Base-by-base conservation (phyloP, 2,113 vertebrate species). In the Malurus cyaneus region DNA sequence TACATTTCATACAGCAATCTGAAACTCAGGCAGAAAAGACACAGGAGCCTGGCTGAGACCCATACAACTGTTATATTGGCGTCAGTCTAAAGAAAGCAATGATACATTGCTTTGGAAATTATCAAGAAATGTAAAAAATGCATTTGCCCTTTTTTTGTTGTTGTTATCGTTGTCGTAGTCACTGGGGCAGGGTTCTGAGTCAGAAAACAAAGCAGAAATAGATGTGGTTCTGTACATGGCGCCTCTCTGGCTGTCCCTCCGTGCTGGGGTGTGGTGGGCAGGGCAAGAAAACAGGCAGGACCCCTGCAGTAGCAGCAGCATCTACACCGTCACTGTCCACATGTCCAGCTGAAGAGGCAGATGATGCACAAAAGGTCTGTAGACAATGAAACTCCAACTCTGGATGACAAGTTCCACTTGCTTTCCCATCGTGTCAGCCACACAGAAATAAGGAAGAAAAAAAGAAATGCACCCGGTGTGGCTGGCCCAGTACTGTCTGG, bases 81-180 rank as follows among this genome's bases (percentile, higher is more conserved):
- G 69, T 96, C 94, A 97, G 96, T 93, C 90, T 97, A 96, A 96
- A 97, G 72, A 97, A 94, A 97, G 95, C 93, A 97, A 97, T 84
- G 86, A 90, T 95, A 97, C 87, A 94, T 97, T 96, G 94, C 89
- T 97, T 97, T 96, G 91, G 92, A 97, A 96, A 97, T 97, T 95
- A 97, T 95, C 96, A 97, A 97, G 92, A 97, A 95, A 96, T 96
- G 93, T 96, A 97, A 96, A 97, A 97, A 97, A 97, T 97, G 97
- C 96, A 97, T 97, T 97, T 97, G 96, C 96, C 97, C 96, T 97
- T 97, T 96, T 92, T 74, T 94, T 94, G 94, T 97, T 82, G 60
- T 97, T 66, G 65, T 96, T 29, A 74, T 85, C 1, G 4, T 96
- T 29, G 86, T 95, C 24, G 42, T 97, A 80, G 96, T 96, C 92